Conservation (phyloP, 1,140 invertebrate species). For the Belonocnema kinseyi region DNA sequence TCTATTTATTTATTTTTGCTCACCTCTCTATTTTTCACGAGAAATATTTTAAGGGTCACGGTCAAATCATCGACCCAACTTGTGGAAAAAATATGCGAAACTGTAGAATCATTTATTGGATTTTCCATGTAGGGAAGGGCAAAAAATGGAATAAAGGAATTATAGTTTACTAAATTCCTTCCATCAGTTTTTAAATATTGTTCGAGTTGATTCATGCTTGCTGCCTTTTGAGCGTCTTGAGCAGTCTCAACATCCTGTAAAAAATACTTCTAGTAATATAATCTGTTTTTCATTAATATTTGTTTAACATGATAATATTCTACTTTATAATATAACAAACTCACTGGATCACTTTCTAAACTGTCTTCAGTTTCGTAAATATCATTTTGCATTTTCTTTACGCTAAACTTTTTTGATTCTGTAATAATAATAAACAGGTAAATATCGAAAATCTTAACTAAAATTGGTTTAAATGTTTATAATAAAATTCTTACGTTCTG, state of each 20-base stretch:
- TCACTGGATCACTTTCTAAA: conserved; percentile 37
- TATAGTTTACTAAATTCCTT: conserved; percentile 75
- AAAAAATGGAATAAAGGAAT: conserved; percentile 78
- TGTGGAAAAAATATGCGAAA: conserved; percentile 77
- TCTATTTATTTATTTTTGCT: conserved; percentile 41
- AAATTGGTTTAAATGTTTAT: conserved; percentile 2
- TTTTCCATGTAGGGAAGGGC: conserved; percentile 78
- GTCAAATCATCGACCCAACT: conserved; percentile 52
- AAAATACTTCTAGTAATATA: neutral
- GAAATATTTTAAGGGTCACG: conserved; percentile 46
- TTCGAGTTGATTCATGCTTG: conserved; percentile 75
- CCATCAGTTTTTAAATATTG: conserved; percentile 76
- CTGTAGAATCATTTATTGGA: conserved; percentile 77
- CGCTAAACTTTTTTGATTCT: conserved; percentile 29
- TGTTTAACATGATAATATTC: neutral
- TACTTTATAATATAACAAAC: neutral
- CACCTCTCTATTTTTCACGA: conserved; percentile 45
- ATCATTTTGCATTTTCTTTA: conserved; percentile 44
- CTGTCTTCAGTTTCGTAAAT: neutral
- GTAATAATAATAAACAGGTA: conserved; percentile 10
- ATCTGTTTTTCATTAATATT: neutral
- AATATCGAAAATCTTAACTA: conserved; percentile 8
- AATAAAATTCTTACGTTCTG: conserved; percentile 38
- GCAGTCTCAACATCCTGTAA: conserved; percentile 35
- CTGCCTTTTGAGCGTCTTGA: conserved; percentile 26